phyloP scores from a whole-genome alignment of 2,888 invertebrate genomes.

The Philereme vetulata region DNA sequence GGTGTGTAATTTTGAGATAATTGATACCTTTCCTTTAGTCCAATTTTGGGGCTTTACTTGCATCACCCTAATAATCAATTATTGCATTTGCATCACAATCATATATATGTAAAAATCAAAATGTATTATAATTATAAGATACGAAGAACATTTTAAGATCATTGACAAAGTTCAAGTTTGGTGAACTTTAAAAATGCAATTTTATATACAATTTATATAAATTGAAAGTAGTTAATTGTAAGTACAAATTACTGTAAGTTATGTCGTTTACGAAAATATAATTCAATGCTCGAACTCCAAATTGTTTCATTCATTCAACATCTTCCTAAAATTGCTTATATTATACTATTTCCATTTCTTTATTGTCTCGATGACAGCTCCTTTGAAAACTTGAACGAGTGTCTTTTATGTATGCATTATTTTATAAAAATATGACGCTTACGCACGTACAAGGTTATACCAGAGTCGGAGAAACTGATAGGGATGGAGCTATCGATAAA shows the following conservation, averaged over 20 bases:
- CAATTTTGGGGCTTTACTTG: slow-evolving; percentile 21
- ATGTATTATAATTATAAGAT: slow-evolving; percentile 2
- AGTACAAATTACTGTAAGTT: slow-evolving; percentile 6
- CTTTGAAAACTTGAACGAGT: no score
- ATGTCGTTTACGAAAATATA: slow-evolving; percentile 52
- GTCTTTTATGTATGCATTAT: no score
- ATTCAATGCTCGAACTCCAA: slow-evolving; percentile 62
- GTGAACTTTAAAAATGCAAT: not conserved
- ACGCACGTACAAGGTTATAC: no score
- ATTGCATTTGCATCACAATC: slow-evolving; percentile 36
- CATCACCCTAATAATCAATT: slow-evolving; percentile 7
- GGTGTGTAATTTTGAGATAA: slow-evolving; percentile 7
- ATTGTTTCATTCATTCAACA: slow-evolving; percentile 33
- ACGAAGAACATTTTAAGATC: not conserved
- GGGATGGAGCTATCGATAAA: no score
- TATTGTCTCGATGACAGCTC: no score
- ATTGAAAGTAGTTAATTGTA: not conserved
- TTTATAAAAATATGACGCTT: no score
- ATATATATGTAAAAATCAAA: not conserved
- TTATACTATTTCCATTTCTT: no score
- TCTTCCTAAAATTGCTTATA: no score
- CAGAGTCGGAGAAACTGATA: no score
- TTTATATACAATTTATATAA: not conserved
- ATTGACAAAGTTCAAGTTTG: not conserved
- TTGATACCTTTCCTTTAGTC: slow-evolving; percentile 13